These are phyloP conservation scores for Leucophenga montana DNA, from an alignment of 2,888 invertebrate species.

Conservation along the genomic window DNA sequence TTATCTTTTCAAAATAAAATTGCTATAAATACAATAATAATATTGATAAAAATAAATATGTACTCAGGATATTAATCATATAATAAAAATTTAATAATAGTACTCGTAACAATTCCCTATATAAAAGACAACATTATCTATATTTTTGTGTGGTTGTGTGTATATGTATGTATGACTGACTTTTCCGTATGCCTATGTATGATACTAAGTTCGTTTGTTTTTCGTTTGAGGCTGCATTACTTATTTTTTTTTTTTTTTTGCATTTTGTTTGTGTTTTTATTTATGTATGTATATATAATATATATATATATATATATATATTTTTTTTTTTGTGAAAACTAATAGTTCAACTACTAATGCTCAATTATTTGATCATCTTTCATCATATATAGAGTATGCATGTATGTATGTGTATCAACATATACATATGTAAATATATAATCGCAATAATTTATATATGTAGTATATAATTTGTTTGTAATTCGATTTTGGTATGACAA, in stretches of 20 bases:
- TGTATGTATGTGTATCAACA: conserved; percentile 44
- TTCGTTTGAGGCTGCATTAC: conserved; percentile 54
- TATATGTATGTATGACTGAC: conserved; percentile 36
- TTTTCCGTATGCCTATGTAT: conserved; percentile 34
- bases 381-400: conserved; percentile 12
- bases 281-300: conserved; percentile 37
- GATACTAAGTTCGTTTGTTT: conserved; percentile 55
- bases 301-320: not conserved
- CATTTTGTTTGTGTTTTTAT: conserved; percentile 44
- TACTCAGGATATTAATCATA: conserved; percentile 9
- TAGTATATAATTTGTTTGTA: conserved; percentile 51
- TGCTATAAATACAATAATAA: conserved; percentile 1
- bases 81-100: conserved; percentile 22
- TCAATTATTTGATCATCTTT: conserved; percentile 29
- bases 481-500: conserved; percentile 52
- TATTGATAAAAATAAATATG: conserved; percentile 7
- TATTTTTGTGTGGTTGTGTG: conserved; percentile 47
- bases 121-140: conserved; percentile 65
- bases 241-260: conserved; percentile 35
- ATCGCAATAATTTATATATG: conserved; percentile 64
- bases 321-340: conserved; percentile 52
- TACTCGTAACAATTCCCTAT: conserved; percentile 62
- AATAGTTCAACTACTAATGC: conserved; percentile 63
- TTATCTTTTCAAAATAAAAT: conserved; percentile 24
- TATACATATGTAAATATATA: conserved; percentile 64